These are phyloP conservation scores for Scolopax bukidnonensis DNA, from an alignment of 2,797 vertebrate genomes.

Conservation along the genomic window DNA sequence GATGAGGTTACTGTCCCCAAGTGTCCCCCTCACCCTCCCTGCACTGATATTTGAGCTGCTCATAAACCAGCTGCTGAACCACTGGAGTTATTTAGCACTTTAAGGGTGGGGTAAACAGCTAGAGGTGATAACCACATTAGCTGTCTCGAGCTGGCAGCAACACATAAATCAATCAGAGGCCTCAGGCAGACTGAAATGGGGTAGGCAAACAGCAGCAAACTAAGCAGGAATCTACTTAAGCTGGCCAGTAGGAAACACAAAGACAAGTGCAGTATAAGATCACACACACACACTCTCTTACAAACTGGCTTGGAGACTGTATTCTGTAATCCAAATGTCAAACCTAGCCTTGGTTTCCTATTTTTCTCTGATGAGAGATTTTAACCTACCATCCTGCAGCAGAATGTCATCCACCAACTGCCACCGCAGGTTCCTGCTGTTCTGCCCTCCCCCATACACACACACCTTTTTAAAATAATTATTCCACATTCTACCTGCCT, in stretches of 20 bases:
- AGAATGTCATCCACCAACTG: not conserved
- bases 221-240: not conserved
- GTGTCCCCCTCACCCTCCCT: not conserved
- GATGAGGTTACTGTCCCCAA: not conserved
- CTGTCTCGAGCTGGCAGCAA: slow-evolving; percentile 47
- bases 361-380: not conserved
- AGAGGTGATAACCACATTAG: slow-evolving; percentile 67
- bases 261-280: slow-evolving; percentile 15
- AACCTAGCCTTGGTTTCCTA: not conserved
- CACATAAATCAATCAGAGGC: slow-evolving; percentile 56
- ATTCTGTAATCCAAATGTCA: not conserved
- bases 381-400: not conserved
- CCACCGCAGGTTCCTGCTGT: not conserved
- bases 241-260: not conserved
- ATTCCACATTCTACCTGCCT: not conserved
- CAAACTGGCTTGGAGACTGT: not conserved
- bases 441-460: not conserved
- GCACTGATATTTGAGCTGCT: slow-evolving; percentile 48
- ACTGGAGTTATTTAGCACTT: slow-evolving; percentile 57
- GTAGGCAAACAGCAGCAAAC: not conserved
- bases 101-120: slow-evolving; percentile 56
- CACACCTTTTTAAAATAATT: not conserved
- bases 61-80: slow-evolving; percentile 56
- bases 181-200: slow-evolving; percentile 21
- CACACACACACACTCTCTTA: not conserved